Percentiles rank a stretch among this genome's conserved stretches.
These are phyloP conservation scores for Xenopus petersii DNA, from an alignment of 2,797 vertebrate genomes.

Conservation along the genomic window DNA sequence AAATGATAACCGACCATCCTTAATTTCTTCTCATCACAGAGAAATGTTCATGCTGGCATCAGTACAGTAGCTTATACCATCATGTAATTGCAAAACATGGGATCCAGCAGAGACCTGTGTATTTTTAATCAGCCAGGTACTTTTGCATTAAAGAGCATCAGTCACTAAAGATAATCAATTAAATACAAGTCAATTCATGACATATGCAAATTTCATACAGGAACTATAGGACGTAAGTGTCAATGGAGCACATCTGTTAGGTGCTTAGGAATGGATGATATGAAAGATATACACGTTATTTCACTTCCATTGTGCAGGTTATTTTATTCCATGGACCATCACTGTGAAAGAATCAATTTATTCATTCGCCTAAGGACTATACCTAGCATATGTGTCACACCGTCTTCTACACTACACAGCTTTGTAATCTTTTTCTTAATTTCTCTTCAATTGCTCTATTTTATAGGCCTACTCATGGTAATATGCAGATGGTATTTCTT, in stretches of 20 bases:
- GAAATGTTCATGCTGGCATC: not conserved
- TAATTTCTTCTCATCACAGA: conserved; percentile 3
- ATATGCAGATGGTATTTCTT: conserved; percentile 16
- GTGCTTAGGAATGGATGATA: conserved; percentile 8
- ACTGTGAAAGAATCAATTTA: conserved; percentile 30
- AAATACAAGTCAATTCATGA: conserved; percentile 31
- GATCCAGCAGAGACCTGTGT: conserved; percentile 17
- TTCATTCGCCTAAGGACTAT: conserved; percentile 16
- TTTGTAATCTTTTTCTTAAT: conserved; percentile 1
- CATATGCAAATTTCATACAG: conserved; percentile 44
- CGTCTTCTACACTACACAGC: not conserved
- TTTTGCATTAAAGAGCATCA: conserved; percentile 20
- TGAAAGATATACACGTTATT: not conserved
- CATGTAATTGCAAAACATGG: conserved; percentile 12
- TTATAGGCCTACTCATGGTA: not conserved
- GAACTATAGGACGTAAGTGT: conserved; percentile 37
- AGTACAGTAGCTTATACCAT: too few relatives aligned
- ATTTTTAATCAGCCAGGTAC: conserved; percentile 33
- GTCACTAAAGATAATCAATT: conserved; percentile 37
- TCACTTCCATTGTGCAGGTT: conserved; percentile 27
- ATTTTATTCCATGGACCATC: conserved; percentile 34
- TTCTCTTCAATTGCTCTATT: not conserved
- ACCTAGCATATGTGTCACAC: not conserved
- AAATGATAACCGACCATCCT: not conserved
- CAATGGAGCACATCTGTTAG: conserved; percentile 6